Base-by-base conservation (phyloP, 1,140 invertebrate species). In the Drosophila lacertosa region DNA sequence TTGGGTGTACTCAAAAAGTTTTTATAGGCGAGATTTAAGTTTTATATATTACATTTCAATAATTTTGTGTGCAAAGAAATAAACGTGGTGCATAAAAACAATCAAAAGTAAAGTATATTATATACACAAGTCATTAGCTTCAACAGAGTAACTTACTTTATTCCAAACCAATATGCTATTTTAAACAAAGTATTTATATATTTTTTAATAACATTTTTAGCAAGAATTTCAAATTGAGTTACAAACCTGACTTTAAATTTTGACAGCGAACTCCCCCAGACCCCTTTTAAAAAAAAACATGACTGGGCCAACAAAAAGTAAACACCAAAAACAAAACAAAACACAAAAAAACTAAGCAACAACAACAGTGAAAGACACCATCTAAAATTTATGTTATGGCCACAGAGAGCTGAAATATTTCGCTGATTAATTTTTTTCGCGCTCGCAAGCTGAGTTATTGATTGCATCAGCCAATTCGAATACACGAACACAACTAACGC, bases 401-500 rank as follows among this genome's bases (percentile, higher is more conserved):
- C 67, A 64, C 15, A 15, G 11, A 13, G 16, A 48, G 58, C n/a
- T 33, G 5, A 45, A 54, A 68, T 62, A 32, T 33, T 33, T 40
- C 50, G 42, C 26, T 66, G 53, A 66, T 66, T 54, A 71, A 66
- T 71, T 71, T 71, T 71, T 71, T 51, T 60, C 15, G 51, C 54
- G 44, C 44, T 57, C 53, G 78, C 69, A 81, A 81, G 60, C 24
- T 53, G 44, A 73, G 53, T 72, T 74, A 77, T 74, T 63, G 82
- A 81, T 81, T 81, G 39, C 78, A 77, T 81, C 78, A 81, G 78
- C 73, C 78, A 82, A 62, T 77, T 81, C 7, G 29, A 66, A 37
- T 45, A 16, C 29, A 51, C 54, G 16, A 10, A 45, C 9, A 54
- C 39, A 47, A 47, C 26, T 53, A 37, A 33, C 2, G 33, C 16